phyloP scores from a whole-genome alignment of 2,113 vertebrate species.

The Nansenia antarctica region DNA sequence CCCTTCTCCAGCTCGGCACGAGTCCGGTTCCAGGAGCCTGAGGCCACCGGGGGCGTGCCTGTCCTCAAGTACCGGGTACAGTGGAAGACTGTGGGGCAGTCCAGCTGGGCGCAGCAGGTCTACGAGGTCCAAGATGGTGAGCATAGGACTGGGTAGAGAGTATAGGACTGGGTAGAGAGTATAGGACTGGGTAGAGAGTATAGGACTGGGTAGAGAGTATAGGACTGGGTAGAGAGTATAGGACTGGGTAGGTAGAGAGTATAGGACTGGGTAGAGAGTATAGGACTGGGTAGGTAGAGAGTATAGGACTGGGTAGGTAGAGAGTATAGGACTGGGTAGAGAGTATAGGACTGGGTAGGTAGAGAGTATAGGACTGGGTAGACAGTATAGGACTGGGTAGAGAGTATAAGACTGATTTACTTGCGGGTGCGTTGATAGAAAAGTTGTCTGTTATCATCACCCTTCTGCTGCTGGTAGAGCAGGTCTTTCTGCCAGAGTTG shows the following conservation, averaged over 20 bases:
- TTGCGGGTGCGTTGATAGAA: not conserved
- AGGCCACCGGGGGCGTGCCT: constrained; percentile 90
- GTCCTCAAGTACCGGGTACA: constrained; percentile 89
- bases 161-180: not conserved
- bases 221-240: constrained; percentile 84
- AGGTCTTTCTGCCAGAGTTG: not conserved
- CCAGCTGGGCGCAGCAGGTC: constrained; percentile 77
- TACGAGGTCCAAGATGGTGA: constrained; percentile 87
- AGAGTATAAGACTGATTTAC: not conserved
- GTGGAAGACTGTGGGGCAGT: constrained; percentile 80
- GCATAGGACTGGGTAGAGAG: constrained; percentile 18
- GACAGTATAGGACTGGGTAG: too few species aligned
- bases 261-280: not conserved
- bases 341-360: constrained; percentile 37
- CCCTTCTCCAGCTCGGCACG: constrained; percentile 93
- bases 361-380: not conserved
- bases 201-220: not conserved
- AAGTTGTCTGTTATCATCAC: not conserved
- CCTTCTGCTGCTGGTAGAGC: not conserved
- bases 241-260: not conserved
- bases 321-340: constrained; percentile 83
- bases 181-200: not conserved
- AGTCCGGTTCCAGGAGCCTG: constrained; percentile 89
- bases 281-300: too few species aligned
- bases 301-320: not conserved